Evolutionary conservation across 2,888 invertebrate genomes (phyloP), one percentile per base, ranked within the genome.

Genomic region (Eretmocerus hayati): DNA sequence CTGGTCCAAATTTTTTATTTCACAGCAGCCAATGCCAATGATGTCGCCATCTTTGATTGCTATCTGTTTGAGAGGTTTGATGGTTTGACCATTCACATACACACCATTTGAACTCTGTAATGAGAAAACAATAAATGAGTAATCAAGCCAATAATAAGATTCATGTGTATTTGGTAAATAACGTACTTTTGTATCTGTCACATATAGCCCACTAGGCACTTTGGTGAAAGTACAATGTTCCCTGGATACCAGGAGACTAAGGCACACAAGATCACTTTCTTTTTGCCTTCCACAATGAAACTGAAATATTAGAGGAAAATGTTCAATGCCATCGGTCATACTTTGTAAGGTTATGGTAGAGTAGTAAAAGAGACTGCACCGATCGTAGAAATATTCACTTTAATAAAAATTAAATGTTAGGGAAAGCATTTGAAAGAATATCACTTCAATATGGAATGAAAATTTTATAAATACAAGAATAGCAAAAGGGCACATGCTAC

Each of bases 21-120:
- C 45, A 6, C 39, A n/a, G 47, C 59, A 61, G 8, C 81, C 81
- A 56, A 82, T 71, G 5, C 80, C 78, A 59, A 82, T 72, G 15
- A 75, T 55, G 64, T 80, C 79, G 36, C 69, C 68, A 38, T 75
- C 65, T 41, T 63, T 60, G 16, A 80, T 55, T 36, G 58, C 51
- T 47, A 71, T 63, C 39, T 73, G 71, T 16, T 59, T 59, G 36
- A 71, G 67, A 31, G 71, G 61, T 13, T 64, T 54, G 56, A 79
- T 75, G 60, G 60, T 69, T 4, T 58, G 60, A 2, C 66, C 64
- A 43, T 80, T 81, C 43, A 81, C 65, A 64, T 65, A 81, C 18
- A 79, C 72, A 42, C 81, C 81, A 73, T 81, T 81, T 4, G 76
- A 70, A 62, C 80, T 81, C 81, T 81, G 60, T 54, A 74, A n/a